Evolutionary conservation across 2,797 vertebrate genomes (phyloP).

Genomic region (Orientallactaga sibirica): DNA sequence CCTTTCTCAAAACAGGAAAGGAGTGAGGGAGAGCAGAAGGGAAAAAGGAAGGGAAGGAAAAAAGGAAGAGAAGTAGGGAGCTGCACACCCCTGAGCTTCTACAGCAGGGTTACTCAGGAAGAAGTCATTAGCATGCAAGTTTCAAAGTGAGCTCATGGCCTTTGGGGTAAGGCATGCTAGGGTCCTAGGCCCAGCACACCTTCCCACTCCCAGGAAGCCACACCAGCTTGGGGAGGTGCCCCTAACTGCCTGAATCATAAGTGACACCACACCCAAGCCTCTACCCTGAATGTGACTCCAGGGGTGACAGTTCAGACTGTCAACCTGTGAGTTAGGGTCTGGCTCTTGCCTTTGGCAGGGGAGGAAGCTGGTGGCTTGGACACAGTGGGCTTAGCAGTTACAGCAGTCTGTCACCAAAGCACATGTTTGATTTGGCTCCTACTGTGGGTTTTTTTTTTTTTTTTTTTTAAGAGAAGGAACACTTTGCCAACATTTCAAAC

Average conservation of each 20-base stretch:
- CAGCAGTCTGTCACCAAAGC: neutral
- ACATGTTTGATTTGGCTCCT: constrained; percentile 36
- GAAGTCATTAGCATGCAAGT: neutral
- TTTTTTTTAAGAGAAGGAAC: constrained; percentile 44
- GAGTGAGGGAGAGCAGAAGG: neutral
- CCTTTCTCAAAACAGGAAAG: neutral
- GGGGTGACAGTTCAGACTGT: neutral
- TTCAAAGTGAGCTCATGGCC: neutral
- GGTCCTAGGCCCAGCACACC: neutral
- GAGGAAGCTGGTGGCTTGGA: neutral
- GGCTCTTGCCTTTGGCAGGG: neutral
- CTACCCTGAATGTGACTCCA: neutral
- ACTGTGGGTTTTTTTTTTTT: too few species aligned
- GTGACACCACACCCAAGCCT: too few species aligned
- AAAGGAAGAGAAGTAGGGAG: neutral
- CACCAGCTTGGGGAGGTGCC: neutral
- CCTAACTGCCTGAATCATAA: neutral
- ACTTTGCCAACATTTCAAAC: constrained; percentile 67
- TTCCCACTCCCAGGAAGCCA: neutral
- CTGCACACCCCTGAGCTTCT: neutral
- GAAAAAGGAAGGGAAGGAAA: neutral
- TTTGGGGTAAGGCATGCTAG: neutral
- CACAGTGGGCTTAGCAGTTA: neutral
- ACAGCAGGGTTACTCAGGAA: neutral
- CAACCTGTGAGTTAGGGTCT: neutral